phyloP scores from a whole-genome alignment of 2,888 invertebrate species.

The Bembecia ichneumoniformis region DNA sequence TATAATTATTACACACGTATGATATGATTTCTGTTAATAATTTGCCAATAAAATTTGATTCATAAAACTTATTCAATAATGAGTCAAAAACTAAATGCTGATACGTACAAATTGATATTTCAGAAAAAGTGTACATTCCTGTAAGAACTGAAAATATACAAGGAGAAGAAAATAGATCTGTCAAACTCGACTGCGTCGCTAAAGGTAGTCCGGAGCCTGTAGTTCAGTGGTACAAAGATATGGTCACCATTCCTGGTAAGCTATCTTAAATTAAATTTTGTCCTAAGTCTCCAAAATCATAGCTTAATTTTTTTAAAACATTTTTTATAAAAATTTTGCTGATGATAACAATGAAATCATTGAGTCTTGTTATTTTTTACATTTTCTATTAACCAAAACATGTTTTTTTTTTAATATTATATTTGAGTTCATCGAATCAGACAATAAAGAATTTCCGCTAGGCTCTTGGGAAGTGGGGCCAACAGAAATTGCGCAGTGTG shows the following conservation, averaged over 20 bases:
- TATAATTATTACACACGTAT: too few species aligned
- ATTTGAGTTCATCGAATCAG: too few species aligned
- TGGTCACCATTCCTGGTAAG: conserved; percentile 27
- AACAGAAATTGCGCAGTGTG: conserved; percentile 28
- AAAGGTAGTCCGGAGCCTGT: conserved; percentile 48
- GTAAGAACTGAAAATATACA: conserved; percentile 28
- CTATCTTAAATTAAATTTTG: background rate
- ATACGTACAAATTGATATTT: conserved; percentile 10
- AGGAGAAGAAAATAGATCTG: conserved; percentile 43
- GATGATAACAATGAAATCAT: conserved; percentile 4
- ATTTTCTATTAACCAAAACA: too few species aligned
- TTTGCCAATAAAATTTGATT: too few species aligned
- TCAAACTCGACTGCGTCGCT: conserved; percentile 42
- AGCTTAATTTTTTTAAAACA: too few species aligned
- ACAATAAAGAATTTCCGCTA: too few species aligned
- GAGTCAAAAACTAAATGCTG: too few species aligned
- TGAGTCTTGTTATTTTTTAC: too few species aligned
- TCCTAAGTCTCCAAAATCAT: background rate
- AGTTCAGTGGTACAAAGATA: conserved; percentile 54
- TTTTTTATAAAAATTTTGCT: background rate
- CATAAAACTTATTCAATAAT: background rate
- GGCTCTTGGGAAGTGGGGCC: too few species aligned
- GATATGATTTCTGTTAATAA: too few species aligned
- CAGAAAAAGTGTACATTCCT: conserved; percentile 46
- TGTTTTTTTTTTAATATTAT: too few species aligned